phyloP scores from a whole-genome alignment of 2,888 invertebrate genomes.

The Platynereis dumerilii region DNA sequence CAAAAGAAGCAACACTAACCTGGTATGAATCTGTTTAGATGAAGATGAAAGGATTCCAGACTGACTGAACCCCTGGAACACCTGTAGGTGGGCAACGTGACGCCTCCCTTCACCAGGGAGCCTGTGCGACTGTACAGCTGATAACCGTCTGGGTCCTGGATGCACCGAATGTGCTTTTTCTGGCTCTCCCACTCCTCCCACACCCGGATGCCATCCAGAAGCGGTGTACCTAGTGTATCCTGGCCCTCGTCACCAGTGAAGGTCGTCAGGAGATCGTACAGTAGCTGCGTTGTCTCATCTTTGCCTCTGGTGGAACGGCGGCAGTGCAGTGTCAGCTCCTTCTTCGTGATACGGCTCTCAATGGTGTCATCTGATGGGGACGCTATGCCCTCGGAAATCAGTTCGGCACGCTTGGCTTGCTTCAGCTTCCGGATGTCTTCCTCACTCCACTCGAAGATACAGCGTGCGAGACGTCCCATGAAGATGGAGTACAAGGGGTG shows the following conservation, averaged over 20 bases:
- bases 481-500: neutral
- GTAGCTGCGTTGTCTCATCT: neutral
- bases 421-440: neutral
- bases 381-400: neutral
- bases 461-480: neutral
- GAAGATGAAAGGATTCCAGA: neutral
- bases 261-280: neutral
- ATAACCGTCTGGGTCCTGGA: constrained; percentile 1
- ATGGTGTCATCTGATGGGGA: neutral
- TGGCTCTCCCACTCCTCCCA: neutral
- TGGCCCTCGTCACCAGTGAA: neutral
- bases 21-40: constrained; percentile 1
- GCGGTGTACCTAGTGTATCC: neutral
- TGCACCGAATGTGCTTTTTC: neutral
- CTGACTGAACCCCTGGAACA: neutral
- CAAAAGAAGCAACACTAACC: neutral
- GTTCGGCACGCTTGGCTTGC: neutral
- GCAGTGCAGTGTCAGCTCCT: constrained; percentile 4
- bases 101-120: neutral
- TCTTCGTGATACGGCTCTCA: neutral
- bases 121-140: neutral
- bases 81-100: neutral
- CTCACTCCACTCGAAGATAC: neutral
- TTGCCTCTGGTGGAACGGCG: neutral
- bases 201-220: neutral